Percentiles rank a stretch among this genome's conserved stretches.
Conservation (phyloP, 2,797 vertebrate species). For the Microchirus variegatus region DNA sequence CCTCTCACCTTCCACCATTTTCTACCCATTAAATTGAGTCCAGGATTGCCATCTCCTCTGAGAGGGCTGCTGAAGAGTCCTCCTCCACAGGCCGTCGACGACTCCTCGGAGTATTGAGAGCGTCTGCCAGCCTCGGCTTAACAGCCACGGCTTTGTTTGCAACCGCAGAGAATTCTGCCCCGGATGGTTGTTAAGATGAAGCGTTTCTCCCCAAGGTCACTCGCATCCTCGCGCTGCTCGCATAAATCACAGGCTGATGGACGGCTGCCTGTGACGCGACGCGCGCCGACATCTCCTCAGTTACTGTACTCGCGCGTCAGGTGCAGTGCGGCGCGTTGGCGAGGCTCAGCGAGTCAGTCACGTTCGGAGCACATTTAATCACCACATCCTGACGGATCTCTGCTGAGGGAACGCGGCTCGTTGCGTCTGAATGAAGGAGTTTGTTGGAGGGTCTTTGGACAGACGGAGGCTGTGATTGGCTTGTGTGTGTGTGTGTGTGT, state of each 20-base stretch:
- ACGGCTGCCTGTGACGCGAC: constrained; percentile 37
- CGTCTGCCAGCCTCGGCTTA: constrained; percentile 39
- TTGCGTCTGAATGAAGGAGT: constrained; percentile 6
- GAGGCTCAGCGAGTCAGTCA: not conserved
- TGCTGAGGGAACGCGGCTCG: constrained; percentile 13
- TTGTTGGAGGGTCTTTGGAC: constrained; percentile 4
- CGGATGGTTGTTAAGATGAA: constrained; percentile 52
- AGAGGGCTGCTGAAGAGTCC: constrained; percentile 20
- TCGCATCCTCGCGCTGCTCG: constrained; percentile 27
- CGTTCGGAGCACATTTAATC: constrained; percentile 29
- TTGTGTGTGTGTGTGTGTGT: not conserved
- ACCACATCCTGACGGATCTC: constrained; percentile 26
- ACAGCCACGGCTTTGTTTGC: constrained; percentile 52
- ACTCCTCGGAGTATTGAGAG: constrained; percentile 36
- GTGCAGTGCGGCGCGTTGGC: not conserved
- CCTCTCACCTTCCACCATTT: constrained; percentile 53
- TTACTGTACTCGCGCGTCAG: constrained; percentile 10
- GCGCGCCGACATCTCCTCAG: constrained; percentile 39
- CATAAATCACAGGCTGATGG: constrained; percentile 61
- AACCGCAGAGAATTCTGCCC: constrained; percentile 32
- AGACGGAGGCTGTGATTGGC: not conserved
- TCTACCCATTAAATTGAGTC: constrained; percentile 52
- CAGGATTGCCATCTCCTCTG: constrained; percentile 39
- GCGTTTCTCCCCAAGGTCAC: constrained; percentile 65
- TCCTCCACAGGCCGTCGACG: constrained; percentile 14